Conservation (phyloP, 2,113 vertebrate genomes). For the Anhinga anhinga region DNA sequence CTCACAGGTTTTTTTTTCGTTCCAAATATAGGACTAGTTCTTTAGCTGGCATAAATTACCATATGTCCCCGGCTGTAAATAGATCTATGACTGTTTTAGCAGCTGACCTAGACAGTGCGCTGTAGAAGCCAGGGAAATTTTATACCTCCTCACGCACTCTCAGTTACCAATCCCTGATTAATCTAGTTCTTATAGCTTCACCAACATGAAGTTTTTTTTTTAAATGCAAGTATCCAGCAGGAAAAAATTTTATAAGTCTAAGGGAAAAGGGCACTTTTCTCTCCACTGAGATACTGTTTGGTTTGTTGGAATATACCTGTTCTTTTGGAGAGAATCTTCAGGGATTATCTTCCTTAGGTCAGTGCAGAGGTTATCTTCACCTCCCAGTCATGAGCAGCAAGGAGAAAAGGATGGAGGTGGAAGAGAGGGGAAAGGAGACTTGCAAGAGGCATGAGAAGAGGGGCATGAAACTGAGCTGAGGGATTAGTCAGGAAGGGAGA, state of each 20-base stretch:
- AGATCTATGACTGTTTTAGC: background rate
- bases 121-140: background rate
- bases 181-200: background rate
- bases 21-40: background rate
- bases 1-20: background rate
- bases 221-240: background rate
- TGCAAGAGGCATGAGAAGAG: background rate
- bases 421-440: background rate
- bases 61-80: background rate
- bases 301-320: background rate
- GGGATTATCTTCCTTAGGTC: background rate
- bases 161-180: background rate
- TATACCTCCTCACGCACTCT: background rate
- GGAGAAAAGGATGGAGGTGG: background rate
- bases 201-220: background rate
- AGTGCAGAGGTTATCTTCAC: background rate
- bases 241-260: background rate
- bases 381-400: background rate
- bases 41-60: background rate
- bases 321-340: background rate
- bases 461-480: background rate
- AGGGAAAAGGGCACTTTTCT: background rate
- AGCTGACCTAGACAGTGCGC: background rate
- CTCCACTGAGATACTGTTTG: background rate
- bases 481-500: background rate